Conservation (phyloP, 2,113 vertebrate genomes). For the Picathartes gymnocephalus region DNA sequence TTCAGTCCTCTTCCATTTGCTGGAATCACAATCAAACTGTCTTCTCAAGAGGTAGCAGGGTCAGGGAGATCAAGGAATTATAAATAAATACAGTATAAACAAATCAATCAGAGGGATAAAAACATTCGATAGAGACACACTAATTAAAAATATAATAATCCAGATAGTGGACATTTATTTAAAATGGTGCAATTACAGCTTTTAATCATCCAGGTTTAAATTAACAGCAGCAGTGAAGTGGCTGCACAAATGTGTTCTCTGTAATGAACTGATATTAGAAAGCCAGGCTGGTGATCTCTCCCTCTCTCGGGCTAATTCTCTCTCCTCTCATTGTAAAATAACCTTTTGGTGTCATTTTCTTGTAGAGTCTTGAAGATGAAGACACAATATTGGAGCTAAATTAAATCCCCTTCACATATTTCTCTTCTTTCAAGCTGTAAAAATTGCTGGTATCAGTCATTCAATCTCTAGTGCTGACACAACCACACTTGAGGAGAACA, state of each 20-base stretch:
- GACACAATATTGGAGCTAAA: constrained; percentile 57
- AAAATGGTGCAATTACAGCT: constrained; percentile 57
- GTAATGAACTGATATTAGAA: constrained; percentile 48
- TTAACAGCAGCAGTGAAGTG: constrained; percentile 24
- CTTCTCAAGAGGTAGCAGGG: neutral
- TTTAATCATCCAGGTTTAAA: constrained; percentile 61
- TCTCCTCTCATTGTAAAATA: constrained; percentile 26
- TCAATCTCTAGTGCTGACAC: constrained; percentile 54
- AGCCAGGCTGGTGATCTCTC: constrained; percentile 27
- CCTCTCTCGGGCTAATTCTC: constrained; percentile 15
- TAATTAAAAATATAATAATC: constrained; percentile 70
- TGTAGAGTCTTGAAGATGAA: constrained; percentile 53
- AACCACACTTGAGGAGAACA: constrained; percentile 60
- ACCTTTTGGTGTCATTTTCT: constrained; percentile 55
- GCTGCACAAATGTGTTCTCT: neutral
- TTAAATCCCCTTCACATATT: constrained; percentile 62
- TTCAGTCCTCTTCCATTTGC: constrained; percentile 21
- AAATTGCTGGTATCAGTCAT: constrained; percentile 66
- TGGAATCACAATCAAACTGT: neutral
- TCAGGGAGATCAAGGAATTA: constrained; percentile 48
- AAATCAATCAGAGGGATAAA: constrained; percentile 65
- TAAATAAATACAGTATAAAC: constrained; percentile 56
- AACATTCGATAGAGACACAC: constrained; percentile 11
- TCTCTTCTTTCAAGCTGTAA: constrained; percentile 59
- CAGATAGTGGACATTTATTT: constrained; percentile 50